phyloP scores from a whole-genome alignment of 2,113 vertebrate genomes.

The Cochlearius cochlearius region DNA sequence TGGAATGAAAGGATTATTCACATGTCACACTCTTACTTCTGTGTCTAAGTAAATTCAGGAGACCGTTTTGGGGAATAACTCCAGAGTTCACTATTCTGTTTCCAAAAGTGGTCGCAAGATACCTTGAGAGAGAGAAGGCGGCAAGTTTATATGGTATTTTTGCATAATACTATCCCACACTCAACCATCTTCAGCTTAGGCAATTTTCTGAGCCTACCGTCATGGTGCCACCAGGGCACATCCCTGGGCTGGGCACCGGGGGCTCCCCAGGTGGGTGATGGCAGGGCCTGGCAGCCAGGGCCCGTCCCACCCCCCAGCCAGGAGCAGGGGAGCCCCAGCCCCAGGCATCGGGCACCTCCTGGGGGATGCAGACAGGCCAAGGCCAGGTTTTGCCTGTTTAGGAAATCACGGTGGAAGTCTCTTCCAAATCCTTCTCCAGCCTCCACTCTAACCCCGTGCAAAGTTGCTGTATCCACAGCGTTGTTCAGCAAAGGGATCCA shows the following conservation, averaged over 20 bases:
- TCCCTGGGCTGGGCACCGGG: background rate
- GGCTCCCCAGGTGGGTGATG: accelerated
- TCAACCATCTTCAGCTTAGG: background rate
- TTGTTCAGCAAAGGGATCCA: background rate
- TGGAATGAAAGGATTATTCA: background rate
- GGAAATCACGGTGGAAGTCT: background rate
- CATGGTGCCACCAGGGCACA: background rate
- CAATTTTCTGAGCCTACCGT: background rate
- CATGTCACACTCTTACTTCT: background rate
- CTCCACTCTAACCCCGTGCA: background rate
- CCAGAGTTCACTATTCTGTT: background rate
- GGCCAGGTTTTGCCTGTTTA: background rate
- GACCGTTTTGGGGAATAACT: background rate
- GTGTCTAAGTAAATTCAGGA: background rate
- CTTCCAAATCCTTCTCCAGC: background rate
- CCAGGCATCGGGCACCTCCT: background rate
- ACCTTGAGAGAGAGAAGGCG: background rate
- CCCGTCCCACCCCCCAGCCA: background rate
- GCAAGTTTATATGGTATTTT: background rate
- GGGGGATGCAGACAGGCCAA: background rate
- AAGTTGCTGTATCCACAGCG: background rate
- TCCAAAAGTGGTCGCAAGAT: background rate
- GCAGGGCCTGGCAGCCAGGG: background rate
- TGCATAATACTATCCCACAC: background rate
- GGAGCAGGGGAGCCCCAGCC: background rate